These are phyloP conservation scores for Panzeria rudis DNA, from an alignment of 2,888 invertebrate genomes.

Conservation along the genomic window DNA sequence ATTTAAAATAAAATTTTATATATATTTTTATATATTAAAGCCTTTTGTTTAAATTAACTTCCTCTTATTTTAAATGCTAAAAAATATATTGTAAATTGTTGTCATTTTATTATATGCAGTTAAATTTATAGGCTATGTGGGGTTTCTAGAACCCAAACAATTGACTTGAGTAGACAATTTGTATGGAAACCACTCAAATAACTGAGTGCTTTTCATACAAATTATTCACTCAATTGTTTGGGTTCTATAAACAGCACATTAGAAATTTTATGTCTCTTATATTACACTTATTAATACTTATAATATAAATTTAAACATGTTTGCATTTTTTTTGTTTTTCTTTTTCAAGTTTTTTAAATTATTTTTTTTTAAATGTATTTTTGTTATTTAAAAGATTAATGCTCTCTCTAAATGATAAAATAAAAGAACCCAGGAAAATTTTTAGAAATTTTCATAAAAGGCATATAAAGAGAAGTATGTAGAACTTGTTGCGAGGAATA, in stretches of 20 bases:
- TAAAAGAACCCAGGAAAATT: background rate
- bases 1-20: conserved; percentile 44
- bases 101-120: conserved; percentile 60
- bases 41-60: conserved; percentile 52
- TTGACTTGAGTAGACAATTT: no score
- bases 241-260: no score
- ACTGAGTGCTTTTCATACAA: no score
- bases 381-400: conserved; percentile 19
- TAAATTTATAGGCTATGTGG: conserved; percentile 12
- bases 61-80: conserved; percentile 19
- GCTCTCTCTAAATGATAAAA: conserved; percentile 20
- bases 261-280: conserved; percentile 56
- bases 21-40: conserved; percentile 52
- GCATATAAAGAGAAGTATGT: background rate
- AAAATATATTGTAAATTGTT: conserved; percentile 17
- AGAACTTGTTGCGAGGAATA: background rate
- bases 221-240: no score
- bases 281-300: conserved; percentile 24
- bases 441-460: background rate
- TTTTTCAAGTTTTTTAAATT: conserved; percentile 20
- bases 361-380: conserved; percentile 36
- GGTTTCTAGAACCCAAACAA: no score
- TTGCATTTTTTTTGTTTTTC: conserved; percentile 35
- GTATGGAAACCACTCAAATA: no score
- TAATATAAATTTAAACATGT: conserved; percentile 7